These are phyloP conservation scores for Acanthosepion lycidas DNA, from an alignment of 2,888 invertebrate species.

Conservation along the genomic window DNA sequence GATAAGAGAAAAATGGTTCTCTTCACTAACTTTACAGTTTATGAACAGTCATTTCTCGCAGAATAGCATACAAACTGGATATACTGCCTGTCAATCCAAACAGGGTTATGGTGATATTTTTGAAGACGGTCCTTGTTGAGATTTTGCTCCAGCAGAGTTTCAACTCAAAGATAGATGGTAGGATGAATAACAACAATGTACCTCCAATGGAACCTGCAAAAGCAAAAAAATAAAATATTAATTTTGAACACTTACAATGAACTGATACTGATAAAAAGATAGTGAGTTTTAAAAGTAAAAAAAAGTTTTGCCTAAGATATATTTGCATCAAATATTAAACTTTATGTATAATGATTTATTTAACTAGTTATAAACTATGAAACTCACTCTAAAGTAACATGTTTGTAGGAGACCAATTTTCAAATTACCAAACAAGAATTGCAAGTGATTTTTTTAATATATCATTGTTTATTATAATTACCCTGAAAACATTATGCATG, in stretches of 20 bases:
- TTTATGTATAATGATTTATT: too few species aligned
- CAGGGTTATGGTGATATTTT: conserved; percentile 66
- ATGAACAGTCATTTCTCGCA: conserved; percentile 51
- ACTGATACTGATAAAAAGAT: too few species aligned
- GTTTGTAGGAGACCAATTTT: too few species aligned
- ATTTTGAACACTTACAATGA: not conserved
- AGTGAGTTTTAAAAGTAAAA: too few species aligned
- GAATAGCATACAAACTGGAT: conserved; percentile 60
- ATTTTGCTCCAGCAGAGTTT: conserved; percentile 61
- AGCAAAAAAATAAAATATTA: conserved; percentile 35
- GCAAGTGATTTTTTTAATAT: too few species aligned
- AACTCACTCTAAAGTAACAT: too few species aligned
- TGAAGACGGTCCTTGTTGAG: conserved; percentile 55
- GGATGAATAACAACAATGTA: conserved; percentile 69
- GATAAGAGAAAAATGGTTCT: not conserved
- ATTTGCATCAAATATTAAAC: too few species aligned
- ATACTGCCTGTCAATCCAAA: conserved; percentile 63
- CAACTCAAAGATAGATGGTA: conserved; percentile 71
- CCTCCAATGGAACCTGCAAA: conserved; percentile 71
- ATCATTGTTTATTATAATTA: too few species aligned
- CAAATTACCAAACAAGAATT: too few species aligned
- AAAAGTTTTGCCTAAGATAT: too few species aligned
- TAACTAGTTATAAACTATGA: not conserved
- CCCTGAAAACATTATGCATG: too few species aligned
- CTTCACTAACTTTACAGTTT: not conserved